Conservation (phyloP, 1,140 invertebrate species). For the Plectus sambesii region DNA sequence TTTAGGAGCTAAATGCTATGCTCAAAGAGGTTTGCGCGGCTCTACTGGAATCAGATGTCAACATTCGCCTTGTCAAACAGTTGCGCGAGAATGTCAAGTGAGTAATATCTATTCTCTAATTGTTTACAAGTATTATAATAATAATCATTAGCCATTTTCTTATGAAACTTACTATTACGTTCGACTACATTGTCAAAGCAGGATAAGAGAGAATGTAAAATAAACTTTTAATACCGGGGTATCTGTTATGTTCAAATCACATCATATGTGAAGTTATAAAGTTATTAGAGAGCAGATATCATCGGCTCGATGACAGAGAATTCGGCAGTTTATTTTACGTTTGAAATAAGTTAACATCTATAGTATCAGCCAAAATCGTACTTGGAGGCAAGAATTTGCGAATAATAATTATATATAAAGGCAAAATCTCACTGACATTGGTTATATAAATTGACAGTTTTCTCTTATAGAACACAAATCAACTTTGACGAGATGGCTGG, state of each 20-base stretch:
- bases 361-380: no score
- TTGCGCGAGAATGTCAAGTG: conserved; percentile 95
- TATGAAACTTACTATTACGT: no score
- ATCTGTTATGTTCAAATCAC: conserved; percentile 13
- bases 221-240: conserved; percentile 30
- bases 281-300: conserved; percentile 19
- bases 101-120: no score
- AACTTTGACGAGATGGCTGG: conserved; percentile 99
- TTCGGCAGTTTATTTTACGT: conserved; percentile 7
- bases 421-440: background rate
- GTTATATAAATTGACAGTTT: background rate
- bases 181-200: no score
- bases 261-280: background rate
- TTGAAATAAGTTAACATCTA: conserved; percentile 5
- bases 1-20: conserved; percentile 73
- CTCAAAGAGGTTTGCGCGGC: conserved; percentile 97
- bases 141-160: no score
- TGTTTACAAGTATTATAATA: no score
- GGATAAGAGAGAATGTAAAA: conserved; percentile 96
- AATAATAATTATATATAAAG: conserved; percentile 8
- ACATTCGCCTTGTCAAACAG: conserved; percentile 88
- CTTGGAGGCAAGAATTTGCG: no score
- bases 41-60: conserved; percentile 95
- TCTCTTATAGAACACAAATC: conserved; percentile 61
- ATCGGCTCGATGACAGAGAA: conserved; percentile 4